Evolutionary conservation across 2,888 invertebrate species (phyloP).

Genomic region (Agrotis puta): DNA sequence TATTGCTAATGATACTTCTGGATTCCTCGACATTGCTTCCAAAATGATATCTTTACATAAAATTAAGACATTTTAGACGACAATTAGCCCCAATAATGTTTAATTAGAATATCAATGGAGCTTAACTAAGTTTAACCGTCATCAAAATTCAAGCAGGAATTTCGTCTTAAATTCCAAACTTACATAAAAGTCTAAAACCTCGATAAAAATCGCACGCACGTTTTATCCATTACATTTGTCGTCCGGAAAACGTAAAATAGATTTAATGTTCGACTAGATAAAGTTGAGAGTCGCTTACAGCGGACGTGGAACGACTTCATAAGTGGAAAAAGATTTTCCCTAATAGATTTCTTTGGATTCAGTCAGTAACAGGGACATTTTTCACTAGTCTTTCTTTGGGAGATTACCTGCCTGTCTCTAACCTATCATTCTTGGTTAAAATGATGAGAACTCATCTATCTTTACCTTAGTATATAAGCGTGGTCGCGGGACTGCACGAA

Average conservation of each 20-base stretch:
- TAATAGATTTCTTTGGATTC: constrained; percentile 56
- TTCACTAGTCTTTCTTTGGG: constrained; percentile 23
- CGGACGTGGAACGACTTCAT: constrained; percentile 42
- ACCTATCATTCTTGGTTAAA: constrained; percentile 21
- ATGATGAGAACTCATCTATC: constrained; percentile 4
- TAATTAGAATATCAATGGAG: constrained; percentile 13
- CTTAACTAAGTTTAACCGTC: background rate
- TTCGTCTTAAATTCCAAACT: constrained; percentile 15
- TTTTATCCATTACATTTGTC: constrained; percentile 34
- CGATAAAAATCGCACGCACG: constrained; percentile 58
- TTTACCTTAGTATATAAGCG: background rate
- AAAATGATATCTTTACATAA: constrained; percentile 1
- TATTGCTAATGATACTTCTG: background rate
- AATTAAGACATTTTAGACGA: background rate
- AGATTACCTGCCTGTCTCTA: constrained; percentile 27
- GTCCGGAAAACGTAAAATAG: constrained; percentile 24
- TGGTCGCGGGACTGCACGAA: too few relatives aligned
- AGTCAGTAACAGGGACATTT: constrained; percentile 21
- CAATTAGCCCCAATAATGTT: constrained; percentile 30
- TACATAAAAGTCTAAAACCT: constrained; percentile 28
- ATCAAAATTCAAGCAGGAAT: constrained; percentile 30
- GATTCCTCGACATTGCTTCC: background rate
- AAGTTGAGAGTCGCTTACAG: constrained; percentile 45
- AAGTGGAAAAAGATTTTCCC: constrained; percentile 31
- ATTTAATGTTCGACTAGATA: constrained; percentile 33